These are phyloP conservation scores for Druceiella hillmani DNA, from an alignment of 2,888 invertebrate genomes.

Conservation along the genomic window DNA sequence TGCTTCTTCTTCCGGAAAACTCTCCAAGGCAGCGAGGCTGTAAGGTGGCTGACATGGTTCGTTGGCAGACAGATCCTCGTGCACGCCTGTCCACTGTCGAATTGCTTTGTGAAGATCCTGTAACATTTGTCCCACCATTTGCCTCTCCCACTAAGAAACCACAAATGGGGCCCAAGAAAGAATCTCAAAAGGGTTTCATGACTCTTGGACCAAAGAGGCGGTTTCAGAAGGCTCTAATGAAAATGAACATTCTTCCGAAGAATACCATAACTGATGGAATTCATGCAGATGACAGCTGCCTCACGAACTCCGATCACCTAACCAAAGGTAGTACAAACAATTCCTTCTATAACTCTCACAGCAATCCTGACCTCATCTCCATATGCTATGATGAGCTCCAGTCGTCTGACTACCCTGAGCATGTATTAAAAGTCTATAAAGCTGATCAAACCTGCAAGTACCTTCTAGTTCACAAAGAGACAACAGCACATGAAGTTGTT, in stretches of 20 bases:
- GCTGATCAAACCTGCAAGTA: slow-evolving; percentile 98
- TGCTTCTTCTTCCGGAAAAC: slow-evolving; percentile 67
- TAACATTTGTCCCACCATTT: slow-evolving; percentile 43
- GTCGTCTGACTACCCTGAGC: slow-evolving; percentile 86
- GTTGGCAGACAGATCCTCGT: slow-evolving; percentile 63
- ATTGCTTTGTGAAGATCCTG: slow-evolving; percentile 48
- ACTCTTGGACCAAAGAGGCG: slow-evolving; percentile 81
- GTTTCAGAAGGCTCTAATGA: slow-evolving; percentile 78
- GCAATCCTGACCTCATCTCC: slow-evolving; percentile 83
- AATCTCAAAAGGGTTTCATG: slow-evolving; percentile 78
- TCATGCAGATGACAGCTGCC: slow-evolving; percentile 60
- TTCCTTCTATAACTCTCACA: slow-evolving; percentile 75
- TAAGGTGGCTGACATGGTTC: slow-evolving; percentile 58
- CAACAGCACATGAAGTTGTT: slow-evolving; percentile 86
- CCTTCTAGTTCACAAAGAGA: slow-evolving; percentile 91
- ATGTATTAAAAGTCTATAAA: slow-evolving; percentile 93
- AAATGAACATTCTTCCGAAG: slow-evolving; percentile 85
- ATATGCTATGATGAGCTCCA: slow-evolving; percentile 77
- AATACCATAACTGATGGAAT: slow-evolving; percentile 67
- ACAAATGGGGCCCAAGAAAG: slow-evolving; percentile 54
- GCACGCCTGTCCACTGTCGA: slow-evolving; percentile 78
- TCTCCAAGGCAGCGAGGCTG: slow-evolving; percentile 69
- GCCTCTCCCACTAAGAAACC: slow-evolving; percentile 52
- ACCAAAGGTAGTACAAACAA: slow-evolving; percentile 44
- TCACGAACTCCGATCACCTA: slow-evolving; percentile 53